Evolutionary conservation across 2,888 invertebrate genomes (phyloP).

Genomic region (Monoplex corrugatus): DNA sequence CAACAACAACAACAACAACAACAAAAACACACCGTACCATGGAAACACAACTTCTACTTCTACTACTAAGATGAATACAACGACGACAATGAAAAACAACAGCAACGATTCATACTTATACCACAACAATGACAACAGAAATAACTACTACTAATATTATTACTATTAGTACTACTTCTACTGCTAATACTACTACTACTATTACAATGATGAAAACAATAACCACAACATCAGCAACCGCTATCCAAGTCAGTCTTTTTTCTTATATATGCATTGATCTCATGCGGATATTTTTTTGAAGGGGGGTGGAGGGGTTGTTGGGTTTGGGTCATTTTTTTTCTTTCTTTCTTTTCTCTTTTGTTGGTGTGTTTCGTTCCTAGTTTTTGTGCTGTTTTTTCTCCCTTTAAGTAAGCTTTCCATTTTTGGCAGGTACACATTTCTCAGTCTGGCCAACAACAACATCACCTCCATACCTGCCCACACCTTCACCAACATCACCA

Average conservation of each 20-base stretch:
- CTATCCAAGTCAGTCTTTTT: no score
- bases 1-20: neutral
- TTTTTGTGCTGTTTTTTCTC: neutral
- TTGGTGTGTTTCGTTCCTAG: no score
- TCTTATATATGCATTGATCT: neutral
- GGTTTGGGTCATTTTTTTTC: neutral
- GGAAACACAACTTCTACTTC: neutral
- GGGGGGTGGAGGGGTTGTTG: neutral
- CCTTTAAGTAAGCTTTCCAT: neutral
- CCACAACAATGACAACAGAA: no score
- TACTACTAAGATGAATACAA: neutral
- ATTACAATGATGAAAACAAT: no score
- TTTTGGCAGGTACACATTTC: slow-evolving; percentile 15
- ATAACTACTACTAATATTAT: neutral
- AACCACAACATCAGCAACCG: no score
- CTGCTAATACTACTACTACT: neutral
- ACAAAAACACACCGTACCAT: neutral
- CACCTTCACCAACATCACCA: slow-evolving; percentile 40
- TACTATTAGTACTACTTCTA: neutral
- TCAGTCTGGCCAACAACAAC: slow-evolving; percentile 52
- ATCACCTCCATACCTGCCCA: slow-evolving; percentile 42
- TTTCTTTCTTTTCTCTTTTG: neutral
- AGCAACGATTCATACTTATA: neutral
- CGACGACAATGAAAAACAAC: neutral
- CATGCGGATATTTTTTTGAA: neutral